Evolutionary conservation across 2,797 vertebrate species (phyloP), one percentile per base, ranked within the genome.

Genomic region (Catharus ustulatus): DNA sequence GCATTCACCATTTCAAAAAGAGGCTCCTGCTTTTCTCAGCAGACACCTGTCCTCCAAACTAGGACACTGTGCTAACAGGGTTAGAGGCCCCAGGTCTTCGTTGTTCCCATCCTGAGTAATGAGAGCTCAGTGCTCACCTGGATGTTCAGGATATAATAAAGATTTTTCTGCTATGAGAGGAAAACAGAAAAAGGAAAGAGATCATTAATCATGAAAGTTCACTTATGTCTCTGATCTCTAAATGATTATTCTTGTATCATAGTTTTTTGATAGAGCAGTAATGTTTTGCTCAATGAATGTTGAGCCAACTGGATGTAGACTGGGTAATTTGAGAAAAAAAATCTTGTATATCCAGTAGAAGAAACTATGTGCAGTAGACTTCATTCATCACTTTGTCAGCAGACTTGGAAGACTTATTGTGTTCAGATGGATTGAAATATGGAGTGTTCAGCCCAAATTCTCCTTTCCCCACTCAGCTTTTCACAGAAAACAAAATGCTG

Each of bases 331-430:
- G 82, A 79, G 54, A 11, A 58, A 71, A 62, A 85, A 61, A 66
- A 9, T 38, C 20, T 3, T 61, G 18, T 61, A 10, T 63, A 57
- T 61, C 69, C 27, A 71, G 46, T 38, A 46, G 58, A 77, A 93
- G 68, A 71, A 92, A 46, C 61, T 83, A 10, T 6, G 3, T n/a
- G n/a, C 11, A 11, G 26, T 68, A 77, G 61, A 75, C 66, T 91
- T 82, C 87, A 93, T 96, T 96, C 92, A 91, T 94, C 84, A 38
- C 58, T 61, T 72, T 87, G n/a, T 87, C 3, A 6, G 62, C 36
- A 85, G 58, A 71, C 69, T 81, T 87, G 75, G 69, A 92, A 68
- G 36, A 54, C 24, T 87, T 86, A 36, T 5, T 87, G 61, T 48
- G n/a, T 87, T 95, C 26, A 43, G 82, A 46, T 46, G 38, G 66